phyloP scores from a whole-genome alignment of 2,797 vertebrate genomes.

The Gymnocypris eckloni region DNA sequence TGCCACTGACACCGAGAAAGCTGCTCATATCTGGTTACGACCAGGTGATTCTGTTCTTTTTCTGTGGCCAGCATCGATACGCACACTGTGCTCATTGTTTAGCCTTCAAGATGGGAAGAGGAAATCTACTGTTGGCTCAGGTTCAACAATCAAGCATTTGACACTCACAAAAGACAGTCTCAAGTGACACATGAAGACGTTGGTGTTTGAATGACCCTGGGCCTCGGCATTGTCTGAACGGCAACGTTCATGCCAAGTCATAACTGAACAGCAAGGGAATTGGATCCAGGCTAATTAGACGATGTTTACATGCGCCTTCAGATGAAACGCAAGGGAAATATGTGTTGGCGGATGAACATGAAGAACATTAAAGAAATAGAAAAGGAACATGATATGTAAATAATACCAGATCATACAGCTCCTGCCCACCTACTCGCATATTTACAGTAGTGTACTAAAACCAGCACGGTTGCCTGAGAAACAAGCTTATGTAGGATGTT shows the following conservation, averaged over 20 bases:
- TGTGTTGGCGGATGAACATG: slow-evolving; percentile 1
- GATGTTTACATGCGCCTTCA: background rate
- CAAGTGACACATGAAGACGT: slow-evolving; percentile 36
- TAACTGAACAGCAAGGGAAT: background rate
- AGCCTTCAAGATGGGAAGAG: slow-evolving; percentile 38
- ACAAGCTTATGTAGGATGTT: slow-evolving; percentile 43
- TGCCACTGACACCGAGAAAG: slow-evolving; percentile 52
- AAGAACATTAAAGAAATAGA: background rate
- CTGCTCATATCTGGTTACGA: slow-evolving; percentile 68
- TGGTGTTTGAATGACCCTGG: slow-evolving; percentile 1
- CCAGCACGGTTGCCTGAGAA: slow-evolving; percentile 56
- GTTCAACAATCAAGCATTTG: slow-evolving; percentile 50
- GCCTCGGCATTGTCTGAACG: slow-evolving; percentile 1
- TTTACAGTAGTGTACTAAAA: slow-evolving; percentile 50
- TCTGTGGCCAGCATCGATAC: slow-evolving; percentile 52
- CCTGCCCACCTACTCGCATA: slow-evolving; percentile 49
- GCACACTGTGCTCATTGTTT: slow-evolving; percentile 51
- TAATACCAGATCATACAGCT: slow-evolving; percentile 37
- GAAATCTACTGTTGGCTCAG: slow-evolving; percentile 50
- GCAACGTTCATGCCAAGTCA: background rate
- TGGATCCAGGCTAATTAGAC: background rate
- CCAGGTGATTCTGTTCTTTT: slow-evolving; percentile 66
- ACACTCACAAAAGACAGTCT: slow-evolving; percentile 44
- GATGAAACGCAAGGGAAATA: slow-evolving; percentile 12
- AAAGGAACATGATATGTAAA: slow-evolving; percentile 46